Conservation (phyloP, 2,113 vertebrate species). For the Laterallus jamaicensis region DNA sequence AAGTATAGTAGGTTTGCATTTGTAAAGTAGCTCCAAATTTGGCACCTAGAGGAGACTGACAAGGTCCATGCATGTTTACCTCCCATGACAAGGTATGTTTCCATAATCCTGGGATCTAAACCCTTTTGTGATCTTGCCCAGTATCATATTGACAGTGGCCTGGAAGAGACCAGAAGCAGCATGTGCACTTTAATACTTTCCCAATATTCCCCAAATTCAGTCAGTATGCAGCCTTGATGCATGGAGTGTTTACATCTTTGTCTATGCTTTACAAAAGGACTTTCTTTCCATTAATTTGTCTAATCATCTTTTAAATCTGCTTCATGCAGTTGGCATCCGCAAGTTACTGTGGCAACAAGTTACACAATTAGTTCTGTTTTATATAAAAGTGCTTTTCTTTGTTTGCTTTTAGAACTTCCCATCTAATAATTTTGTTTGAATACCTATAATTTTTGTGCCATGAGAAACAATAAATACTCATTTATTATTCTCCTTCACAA, state of each 20-base stretch:
- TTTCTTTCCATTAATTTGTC: not conserved
- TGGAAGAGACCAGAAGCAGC: not conserved
- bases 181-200: not conserved
- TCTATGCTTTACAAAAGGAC: not conserved
- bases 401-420: not conserved
- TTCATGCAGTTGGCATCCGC: not conserved
- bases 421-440: not conserved
- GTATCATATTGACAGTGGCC: not conserved
- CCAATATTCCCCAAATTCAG: not conserved
- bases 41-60: not conserved
- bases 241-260: not conserved
- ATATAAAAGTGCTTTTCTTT: not conserved
- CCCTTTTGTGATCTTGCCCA: not conserved
- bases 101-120: not conserved
- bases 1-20: not conserved
- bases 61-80: not conserved
- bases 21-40: not conserved
- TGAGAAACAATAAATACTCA: not conserved
- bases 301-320: not conserved
- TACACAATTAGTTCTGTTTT: not conserved
- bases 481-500: not conserved
- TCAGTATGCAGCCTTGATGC: not conserved
- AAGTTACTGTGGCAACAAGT: conserved; percentile 35
- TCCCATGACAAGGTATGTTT: not conserved
- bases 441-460: not conserved